Base-by-base conservation (phyloP, 2,888 invertebrate species). In the Baronia brevicornis region DNA sequence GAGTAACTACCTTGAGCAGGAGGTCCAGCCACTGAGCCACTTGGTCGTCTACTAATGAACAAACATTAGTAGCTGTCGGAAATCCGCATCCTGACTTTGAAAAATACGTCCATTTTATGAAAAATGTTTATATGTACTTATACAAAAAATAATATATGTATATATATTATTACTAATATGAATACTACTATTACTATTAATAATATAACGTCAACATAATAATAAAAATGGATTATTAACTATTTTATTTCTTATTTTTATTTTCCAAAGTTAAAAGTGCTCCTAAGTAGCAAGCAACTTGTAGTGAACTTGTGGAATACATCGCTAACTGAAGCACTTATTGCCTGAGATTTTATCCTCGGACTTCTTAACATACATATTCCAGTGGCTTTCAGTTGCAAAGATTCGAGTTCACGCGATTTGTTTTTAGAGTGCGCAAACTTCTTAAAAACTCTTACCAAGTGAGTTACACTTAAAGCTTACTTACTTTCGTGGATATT, bases 331-430 rank as follows among this genome's bases (percentile, higher is more conserved):
- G 43, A 50, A 44, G 46, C 48, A 45, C 47, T 50, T 49, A 55
- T 60, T 58, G 55, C 59, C 53, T 51, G 46, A 46, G 54, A 52
- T 54, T 55, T 51, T 53, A 51, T 54, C 44, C 50, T 38, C 42
- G 41, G 36, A 57, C 50, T 47, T 49, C 53, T 43, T 38, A 47
- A 50, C 56, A 64, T 63, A 59, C 58, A 62, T 64, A 65, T 68
- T 60, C 58, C 51, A 57, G 59, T 53, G 60, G 61, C 55, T 64
- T 58, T 48, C 39, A 46, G 45, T 45, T 45, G 46, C 41, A 47
- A 47, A 51, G 60, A 48, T 48, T 48, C 46, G 44, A 51, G 46
- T 52, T 44, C 33, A 33, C 44, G 22, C 33, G 43, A 48, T 52
- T 52, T 46, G 46, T 41, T 44, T 44, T 43, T 39, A 39, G 38